Percentiles rank a stretch among this genome's conserved stretches.
Evolutionary conservation across 1,140 invertebrate species (phyloP).

Genomic region (Phymorhynchus buccinoides): DNA sequence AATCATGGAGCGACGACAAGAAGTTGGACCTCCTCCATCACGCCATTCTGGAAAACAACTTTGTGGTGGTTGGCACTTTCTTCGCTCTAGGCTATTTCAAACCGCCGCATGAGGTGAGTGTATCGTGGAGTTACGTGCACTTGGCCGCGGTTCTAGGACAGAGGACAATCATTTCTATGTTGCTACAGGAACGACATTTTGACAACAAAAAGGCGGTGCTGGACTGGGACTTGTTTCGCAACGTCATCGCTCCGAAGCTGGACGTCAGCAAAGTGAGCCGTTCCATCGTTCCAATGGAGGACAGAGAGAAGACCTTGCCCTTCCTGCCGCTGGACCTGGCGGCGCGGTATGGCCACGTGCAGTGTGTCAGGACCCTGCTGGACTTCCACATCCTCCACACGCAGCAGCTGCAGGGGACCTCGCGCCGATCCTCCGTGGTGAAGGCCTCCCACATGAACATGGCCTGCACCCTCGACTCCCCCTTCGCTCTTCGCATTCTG

Average conservation of each 20-base stretch:
- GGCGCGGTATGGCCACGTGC: conserved; percentile 54
- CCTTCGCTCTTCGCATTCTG: conserved; percentile 55
- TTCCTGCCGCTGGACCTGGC: conserved; percentile 60
- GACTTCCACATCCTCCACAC: conserved; percentile 48
- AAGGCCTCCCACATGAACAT: conserved; percentile 45
- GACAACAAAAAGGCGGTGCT: conserved; percentile 51
- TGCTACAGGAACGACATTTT: conserved; percentile 59
- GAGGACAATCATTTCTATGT: conserved; percentile 53
- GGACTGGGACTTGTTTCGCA: conserved; percentile 38
- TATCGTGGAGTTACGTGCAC: conserved; percentile 57
- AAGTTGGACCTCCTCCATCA: conserved; percentile 61
- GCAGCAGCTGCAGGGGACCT: neutral
- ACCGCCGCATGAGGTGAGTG: conserved; percentile 58
- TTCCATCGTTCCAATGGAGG: neutral
- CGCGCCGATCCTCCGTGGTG: neutral
- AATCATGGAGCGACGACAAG: conserved; percentile 52
- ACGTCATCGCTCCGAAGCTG: conserved; percentile 34
- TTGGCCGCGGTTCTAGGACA: conserved; percentile 58
- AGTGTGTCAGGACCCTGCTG: conserved; percentile 59
- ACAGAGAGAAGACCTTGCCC: conserved; percentile 23
- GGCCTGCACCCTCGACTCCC: conserved; percentile 61
- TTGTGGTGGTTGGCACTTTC: conserved; percentile 55
- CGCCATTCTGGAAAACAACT: conserved; percentile 61
- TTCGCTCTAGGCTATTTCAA: conserved; percentile 62
- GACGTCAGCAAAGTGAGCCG: conserved; percentile 15